Conservation (phyloP, 2,888 invertebrate genomes). For the Colletes collaris region DNA sequence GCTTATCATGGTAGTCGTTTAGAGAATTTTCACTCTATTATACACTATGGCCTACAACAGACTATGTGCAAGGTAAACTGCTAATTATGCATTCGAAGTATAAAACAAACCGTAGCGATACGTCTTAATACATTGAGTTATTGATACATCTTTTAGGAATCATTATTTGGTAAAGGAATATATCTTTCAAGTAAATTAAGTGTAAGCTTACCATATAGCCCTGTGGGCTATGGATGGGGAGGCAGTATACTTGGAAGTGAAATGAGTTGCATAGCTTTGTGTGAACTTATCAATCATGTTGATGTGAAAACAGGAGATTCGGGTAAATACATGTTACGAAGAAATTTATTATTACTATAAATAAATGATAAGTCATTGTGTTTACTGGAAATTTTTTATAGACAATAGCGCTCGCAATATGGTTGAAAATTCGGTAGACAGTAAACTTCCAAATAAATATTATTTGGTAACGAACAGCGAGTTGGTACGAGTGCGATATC, state of each 20-base stretch:
- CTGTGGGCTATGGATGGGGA: slow-evolving; percentile 90
- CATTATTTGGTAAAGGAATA: slow-evolving; percentile 88
- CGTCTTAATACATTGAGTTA: neutral
- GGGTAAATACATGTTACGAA: slow-evolving; percentile 62
- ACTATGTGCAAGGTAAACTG: slow-evolving; percentile 86
- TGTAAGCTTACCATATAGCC: slow-evolving; percentile 89
- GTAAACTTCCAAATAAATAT: slow-evolving; percentile 87
- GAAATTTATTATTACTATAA: neutral
- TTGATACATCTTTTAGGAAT: slow-evolving; percentile 48
- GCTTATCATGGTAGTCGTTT: slow-evolving; percentile 93
- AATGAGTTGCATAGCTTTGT: slow-evolving; percentile 90
- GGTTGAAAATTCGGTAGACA: slow-evolving; percentile 78
- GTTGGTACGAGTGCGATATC: slow-evolving; percentile 89
- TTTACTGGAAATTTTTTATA: slow-evolving; percentile 45
- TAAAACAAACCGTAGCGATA: neutral
- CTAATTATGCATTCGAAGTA: neutral
- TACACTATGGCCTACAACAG: slow-evolving; percentile 90
- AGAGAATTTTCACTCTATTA: slow-evolving; percentile 92
- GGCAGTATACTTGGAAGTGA: slow-evolving; percentile 90
- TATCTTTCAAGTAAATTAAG: slow-evolving; percentile 90
- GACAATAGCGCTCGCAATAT: slow-evolving; percentile 72
- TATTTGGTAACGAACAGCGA: slow-evolving; percentile 91
- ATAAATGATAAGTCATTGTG: neutral
- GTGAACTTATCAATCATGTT: slow-evolving; percentile 91
- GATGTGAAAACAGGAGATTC: slow-evolving; percentile 83